These are phyloP conservation scores for Pseudococcus longispinus DNA, from an alignment of 2,888 invertebrate species.

Conservation along the genomic window DNA sequence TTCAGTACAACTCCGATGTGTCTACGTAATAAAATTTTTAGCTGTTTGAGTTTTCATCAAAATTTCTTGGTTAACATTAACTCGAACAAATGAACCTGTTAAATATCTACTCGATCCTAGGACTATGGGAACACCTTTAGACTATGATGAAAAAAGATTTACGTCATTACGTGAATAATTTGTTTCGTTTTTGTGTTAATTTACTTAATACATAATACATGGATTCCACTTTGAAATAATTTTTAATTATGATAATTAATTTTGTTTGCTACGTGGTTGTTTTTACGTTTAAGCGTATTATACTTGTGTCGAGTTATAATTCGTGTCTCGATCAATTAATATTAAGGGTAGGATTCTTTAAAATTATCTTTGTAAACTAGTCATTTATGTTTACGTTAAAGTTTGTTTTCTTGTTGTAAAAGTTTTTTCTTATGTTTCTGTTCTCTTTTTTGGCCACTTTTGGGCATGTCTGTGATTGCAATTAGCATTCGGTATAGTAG, in stretches of 20 bases:
- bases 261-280: background rate
- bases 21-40: too few relatives aligned
- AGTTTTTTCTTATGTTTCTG: background rate
- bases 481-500: background rate
- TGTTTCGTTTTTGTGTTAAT: background rate
- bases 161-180: background rate
- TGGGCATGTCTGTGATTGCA: background rate
- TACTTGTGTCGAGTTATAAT: background rate
- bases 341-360: background rate
- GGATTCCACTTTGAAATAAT: background rate
- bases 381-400: slow-evolving; percentile 35
- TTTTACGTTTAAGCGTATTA: background rate
- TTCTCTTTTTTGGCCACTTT: background rate
- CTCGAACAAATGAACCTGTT: too few relatives aligned
- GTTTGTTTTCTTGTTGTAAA: background rate
- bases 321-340: background rate
- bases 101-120: too few relatives aligned
- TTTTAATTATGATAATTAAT: background rate
- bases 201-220: background rate
- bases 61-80: too few relatives aligned
- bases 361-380: slow-evolving; percentile 19
- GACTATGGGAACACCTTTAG: too few relatives aligned
- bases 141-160: background rate
- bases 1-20: background rate
- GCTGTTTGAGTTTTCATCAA: too few relatives aligned